Evolutionary conservation across 2,888 invertebrate species (phyloP).

Genomic region (Criorhina ranunculi): DNA sequence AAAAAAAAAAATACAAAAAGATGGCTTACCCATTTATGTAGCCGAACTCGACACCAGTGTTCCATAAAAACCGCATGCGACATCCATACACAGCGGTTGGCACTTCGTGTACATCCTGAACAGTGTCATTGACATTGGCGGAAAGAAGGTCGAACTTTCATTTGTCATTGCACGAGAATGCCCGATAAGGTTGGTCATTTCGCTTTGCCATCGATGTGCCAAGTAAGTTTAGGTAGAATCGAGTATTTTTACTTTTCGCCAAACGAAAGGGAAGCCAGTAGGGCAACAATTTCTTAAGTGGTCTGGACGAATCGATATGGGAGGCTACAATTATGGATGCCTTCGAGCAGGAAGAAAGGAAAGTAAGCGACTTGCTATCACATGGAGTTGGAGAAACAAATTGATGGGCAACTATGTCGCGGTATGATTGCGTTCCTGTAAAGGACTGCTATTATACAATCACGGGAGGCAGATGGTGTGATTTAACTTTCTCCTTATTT

Average conservation of each 20-base stretch:
- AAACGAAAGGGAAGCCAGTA: slow-evolving; percentile 70
- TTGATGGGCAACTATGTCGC: slow-evolving; percentile 4
- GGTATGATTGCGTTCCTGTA: not conserved
- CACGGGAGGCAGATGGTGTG: not conserved
- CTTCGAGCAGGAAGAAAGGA: not conserved
- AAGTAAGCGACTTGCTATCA: not conserved
- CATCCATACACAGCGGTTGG: slow-evolving; percentile 16
- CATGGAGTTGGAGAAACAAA: not conserved
- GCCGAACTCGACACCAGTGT: slow-evolving; percentile 43
- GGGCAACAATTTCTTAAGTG: slow-evolving; percentile 21
- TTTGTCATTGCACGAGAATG: slow-evolving; percentile 55
- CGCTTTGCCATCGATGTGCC: not conserved
- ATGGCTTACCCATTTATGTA: slow-evolving; percentile 48
- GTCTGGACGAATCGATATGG: not conserved
- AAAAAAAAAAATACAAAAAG: no score
- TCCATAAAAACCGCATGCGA: slow-evolving; percentile 56
- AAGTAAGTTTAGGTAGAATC: slow-evolving; percentile 53
- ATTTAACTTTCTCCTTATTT: slow-evolving; percentile 28
- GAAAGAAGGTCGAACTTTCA: slow-evolving; percentile 74
- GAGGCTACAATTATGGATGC: not conserved
- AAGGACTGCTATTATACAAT: slow-evolving; percentile 34
- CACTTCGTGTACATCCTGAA: slow-evolving; percentile 62
- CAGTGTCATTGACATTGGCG: slow-evolving; percentile 67
- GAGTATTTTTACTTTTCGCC: slow-evolving; percentile 64
- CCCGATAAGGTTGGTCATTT: slow-evolving; percentile 39